Percentiles rank a stretch among this genome's conserved stretches.
Evolutionary conservation across 2,888 invertebrate species (phyloP).

Genomic region (Cosmia trapezina): DNA sequence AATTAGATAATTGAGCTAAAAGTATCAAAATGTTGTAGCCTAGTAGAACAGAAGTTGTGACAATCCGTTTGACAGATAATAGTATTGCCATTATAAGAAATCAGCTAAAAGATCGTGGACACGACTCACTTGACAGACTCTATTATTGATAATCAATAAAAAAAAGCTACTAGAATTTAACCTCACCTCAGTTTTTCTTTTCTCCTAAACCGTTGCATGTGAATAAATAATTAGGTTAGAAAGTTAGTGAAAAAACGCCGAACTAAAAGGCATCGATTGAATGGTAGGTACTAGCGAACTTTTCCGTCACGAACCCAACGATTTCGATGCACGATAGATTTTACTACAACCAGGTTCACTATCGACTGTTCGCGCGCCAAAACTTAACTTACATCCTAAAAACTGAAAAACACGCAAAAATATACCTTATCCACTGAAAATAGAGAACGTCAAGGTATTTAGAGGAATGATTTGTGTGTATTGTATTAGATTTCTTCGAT

Average conservation of each 20-base stretch:
- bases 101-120: no score
- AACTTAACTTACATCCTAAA: slow-evolving; percentile 57
- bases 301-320: slow-evolving; percentile 84
- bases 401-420: slow-evolving; percentile 53
- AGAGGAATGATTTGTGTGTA: slow-evolving; percentile 56
- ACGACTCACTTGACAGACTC: no score
- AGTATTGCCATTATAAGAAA: no score
- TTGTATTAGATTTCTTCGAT: slow-evolving; percentile 74
- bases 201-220: slow-evolving; percentile 70
- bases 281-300: slow-evolving; percentile 76
- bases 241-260: slow-evolving; percentile 70
- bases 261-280: slow-evolving; percentile 84
- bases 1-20: no score
- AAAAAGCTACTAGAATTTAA: neutral
- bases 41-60: no score
- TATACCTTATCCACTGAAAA: slow-evolving; percentile 63
- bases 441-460: slow-evolving; percentile 59
- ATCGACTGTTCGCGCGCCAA: slow-evolving; percentile 74
- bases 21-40: no score
- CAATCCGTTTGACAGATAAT: no score
- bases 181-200: slow-evolving; percentile 23
- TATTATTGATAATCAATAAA: no score
- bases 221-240: slow-evolving; percentile 83
- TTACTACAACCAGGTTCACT: slow-evolving; percentile 77
- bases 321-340: slow-evolving; percentile 87